Conservation (phyloP, 2,888 invertebrate species). For the Apodemia duryi region DNA sequence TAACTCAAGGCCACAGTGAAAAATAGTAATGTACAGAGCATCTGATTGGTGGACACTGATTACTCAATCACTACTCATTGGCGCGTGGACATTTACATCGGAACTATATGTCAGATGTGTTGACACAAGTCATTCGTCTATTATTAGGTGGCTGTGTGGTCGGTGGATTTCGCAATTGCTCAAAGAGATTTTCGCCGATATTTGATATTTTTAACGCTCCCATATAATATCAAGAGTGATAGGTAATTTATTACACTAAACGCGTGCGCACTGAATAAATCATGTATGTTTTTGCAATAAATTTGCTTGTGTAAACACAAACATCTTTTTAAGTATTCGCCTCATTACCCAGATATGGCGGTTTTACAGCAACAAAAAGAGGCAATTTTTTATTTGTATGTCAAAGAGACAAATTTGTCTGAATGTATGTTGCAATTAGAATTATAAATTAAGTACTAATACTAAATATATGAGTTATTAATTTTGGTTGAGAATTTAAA, state of each 20-base stretch:
- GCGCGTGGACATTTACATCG: no score
- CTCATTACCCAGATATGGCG: constrained; percentile 29
- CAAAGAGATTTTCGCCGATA: neutral
- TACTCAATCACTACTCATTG: no score
- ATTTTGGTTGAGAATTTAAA: no score
- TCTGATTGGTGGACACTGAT: no score
- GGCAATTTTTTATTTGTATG: neutral
- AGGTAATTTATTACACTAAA: neutral
- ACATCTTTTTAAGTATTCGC: constrained; percentile 25
- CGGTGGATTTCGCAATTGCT: neutral
- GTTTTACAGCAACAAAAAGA: constrained; percentile 21
- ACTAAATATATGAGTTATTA: no score
- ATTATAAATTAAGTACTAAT: neutral
- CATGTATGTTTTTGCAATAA: constrained; percentile 9
- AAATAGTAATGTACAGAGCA: no score
- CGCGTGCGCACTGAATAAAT: constrained; percentile 7
- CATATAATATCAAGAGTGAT: neutral
- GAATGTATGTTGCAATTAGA: neutral
- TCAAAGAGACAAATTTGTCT: neutral
- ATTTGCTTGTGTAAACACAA: constrained; percentile 23
- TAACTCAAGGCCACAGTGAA: no score
- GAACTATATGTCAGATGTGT: no score
- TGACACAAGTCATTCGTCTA: no score
- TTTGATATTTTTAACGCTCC: neutral
- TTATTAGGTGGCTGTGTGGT: no score